phyloP scores from a whole-genome alignment of 1,140 invertebrate species.

The Maniola jurtina region DNA sequence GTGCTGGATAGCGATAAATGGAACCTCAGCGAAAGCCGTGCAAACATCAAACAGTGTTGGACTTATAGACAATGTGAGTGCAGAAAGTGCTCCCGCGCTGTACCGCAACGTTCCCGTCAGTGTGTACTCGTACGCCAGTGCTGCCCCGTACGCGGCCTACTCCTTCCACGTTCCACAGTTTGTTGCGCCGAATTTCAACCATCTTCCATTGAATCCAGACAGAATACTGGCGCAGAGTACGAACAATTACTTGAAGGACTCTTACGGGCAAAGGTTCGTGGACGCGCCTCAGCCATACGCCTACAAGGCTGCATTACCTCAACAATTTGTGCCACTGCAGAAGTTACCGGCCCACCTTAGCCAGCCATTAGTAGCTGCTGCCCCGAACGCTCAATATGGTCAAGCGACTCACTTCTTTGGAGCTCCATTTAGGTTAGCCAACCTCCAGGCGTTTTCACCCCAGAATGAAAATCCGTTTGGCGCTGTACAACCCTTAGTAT shows the following conservation, averaged over 20 bases:
- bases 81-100: conserved; percentile 51
- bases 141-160: conserved; percentile 56
- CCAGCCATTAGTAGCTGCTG: conserved; percentile 53
- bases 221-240: conserved; percentile 44
- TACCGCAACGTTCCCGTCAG: conserved; percentile 56
- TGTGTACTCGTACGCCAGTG: conserved; percentile 66
- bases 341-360: conserved; percentile 60
- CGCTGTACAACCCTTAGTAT: conserved; percentile 41
- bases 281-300: conserved; percentile 46
- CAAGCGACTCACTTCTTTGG: conserved; percentile 52
- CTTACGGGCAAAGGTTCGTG: conserved; percentile 62
- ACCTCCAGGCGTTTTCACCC: conserved; percentile 41
- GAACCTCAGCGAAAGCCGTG: conserved; percentile 33
- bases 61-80: conserved; percentile 52
- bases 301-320: conserved; percentile 56
- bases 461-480: conserved; percentile 37
- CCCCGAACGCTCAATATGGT: conserved; percentile 48
- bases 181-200: conserved; percentile 37
- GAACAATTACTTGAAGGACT: conserved; percentile 60
- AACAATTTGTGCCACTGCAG: conserved; percentile 66
- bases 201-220: conserved; percentile 52
- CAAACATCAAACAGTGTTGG: conserved; percentile 35
- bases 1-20: conserved; percentile 48
- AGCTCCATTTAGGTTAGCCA: conserved; percentile 43
- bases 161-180: conserved; percentile 55